Evolutionary conservation across 2,797 vertebrate species (phyloP).

Genomic region (Craterocephalus amniculus): DNA sequence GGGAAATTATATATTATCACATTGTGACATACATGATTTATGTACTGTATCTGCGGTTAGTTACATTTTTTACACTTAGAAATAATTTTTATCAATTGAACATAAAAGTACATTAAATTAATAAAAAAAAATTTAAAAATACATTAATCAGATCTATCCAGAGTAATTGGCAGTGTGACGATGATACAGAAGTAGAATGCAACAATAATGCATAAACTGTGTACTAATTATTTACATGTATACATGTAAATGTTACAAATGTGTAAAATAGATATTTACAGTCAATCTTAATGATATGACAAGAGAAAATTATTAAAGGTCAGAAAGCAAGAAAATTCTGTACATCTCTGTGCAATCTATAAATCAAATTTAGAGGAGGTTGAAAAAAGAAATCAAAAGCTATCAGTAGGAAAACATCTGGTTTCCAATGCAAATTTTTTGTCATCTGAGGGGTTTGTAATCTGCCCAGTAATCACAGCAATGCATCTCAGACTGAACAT

Average conservation of each 20-base stretch:
- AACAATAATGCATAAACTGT: not conserved
- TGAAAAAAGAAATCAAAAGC: conserved; percentile 32
- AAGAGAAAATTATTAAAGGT: conserved; percentile 20
- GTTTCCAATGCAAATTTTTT: conserved; percentile 10
- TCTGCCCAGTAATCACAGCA: conserved; percentile 14
- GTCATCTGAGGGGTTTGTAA: conserved; percentile 24
- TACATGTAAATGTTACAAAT: conserved; percentile 32
- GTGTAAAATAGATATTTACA: conserved; percentile 38
- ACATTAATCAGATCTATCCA: conserved; percentile 14
- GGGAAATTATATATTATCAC: not conserved
- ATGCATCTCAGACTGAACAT: conserved; percentile 20
- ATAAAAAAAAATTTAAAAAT: conserved; percentile 3
- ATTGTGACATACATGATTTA: not conserved
- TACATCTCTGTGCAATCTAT: conserved; percentile 26
- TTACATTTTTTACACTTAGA: not conserved
- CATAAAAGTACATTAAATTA: not conserved
- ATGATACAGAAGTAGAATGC: conserved; percentile 3
- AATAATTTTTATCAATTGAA: conserved; percentile 7
- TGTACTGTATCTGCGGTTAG: not conserved
- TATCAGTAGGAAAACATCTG: conserved; percentile 29
- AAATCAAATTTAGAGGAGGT: conserved; percentile 29
- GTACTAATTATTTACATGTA: conserved; percentile 39
- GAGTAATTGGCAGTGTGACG: not conserved
- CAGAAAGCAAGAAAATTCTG: conserved; percentile 14
- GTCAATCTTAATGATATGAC: conserved; percentile 34